Base-by-base conservation (phyloP, 1,140 invertebrate genomes). In the Zaprionus taronus region DNA sequence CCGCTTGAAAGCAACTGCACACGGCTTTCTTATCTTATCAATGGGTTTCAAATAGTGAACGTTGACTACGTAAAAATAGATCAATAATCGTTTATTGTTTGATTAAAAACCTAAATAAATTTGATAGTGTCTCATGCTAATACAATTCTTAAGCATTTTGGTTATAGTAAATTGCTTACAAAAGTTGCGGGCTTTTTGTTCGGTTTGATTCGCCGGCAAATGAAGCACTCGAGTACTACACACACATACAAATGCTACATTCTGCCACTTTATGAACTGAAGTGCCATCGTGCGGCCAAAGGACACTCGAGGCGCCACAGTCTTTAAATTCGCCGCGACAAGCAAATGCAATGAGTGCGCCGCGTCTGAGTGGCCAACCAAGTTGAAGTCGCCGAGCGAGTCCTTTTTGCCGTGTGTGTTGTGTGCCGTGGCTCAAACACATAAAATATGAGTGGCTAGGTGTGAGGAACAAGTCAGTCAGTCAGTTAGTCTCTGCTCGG, bases 271-370 rank as follows among this genome's bases (percentile, higher is more conserved):
- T 70, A 44, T 20, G 41, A 56, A 47, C 57, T 89, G 56, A 89
- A 87, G 83, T 51, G 68, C 72, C 84, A 64, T 87, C 74, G 68
- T 71, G 55, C 53, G 36, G 28, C 22, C 31, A 57, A 84, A 81
- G 84, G 61, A 66, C 71, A 55, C 83, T 87, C 58, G 71, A 81
- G 78, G 31, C 49, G 64, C 70, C 80, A 67, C 78, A 89, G 73
- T 75, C 73, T 83, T 83, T 78, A 83, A 87, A 83, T 75, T 80
- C 78, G 80, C 80, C 72, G 81, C 79, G 71, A 24, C n/a, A 44
- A n/a, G 28, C n/a, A 47, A 31, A 62, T 80, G 58, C n/a, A 78
- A 26, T n/a, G 56, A 34, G 56, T 36, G n/a, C n/a, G 31, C 36
- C 34, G 22, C 66, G 77, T 78, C 62, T 86, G 83, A 83, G 83